Evolutionary conservation across 2,113 vertebrate species (phyloP).

Genomic region (Oncorhynchus nerka): DNA sequence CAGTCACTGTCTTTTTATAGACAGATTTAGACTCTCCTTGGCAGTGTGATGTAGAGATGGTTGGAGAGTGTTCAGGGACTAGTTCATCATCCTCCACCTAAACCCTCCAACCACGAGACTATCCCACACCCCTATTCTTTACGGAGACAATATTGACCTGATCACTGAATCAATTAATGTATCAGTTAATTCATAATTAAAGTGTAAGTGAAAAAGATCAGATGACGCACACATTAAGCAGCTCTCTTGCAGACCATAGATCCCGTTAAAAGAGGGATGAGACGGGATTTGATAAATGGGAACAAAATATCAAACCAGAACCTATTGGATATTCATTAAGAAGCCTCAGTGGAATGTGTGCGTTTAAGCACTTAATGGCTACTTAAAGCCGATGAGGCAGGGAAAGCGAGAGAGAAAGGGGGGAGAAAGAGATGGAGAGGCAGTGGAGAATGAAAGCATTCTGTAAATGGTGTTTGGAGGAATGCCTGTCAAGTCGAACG

Average conservation of each 20-base stretch:
- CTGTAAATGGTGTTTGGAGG: slow-evolving; percentile 56
- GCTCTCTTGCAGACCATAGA: slow-evolving; percentile 6
- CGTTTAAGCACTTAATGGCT: slow-evolving; percentile 53
- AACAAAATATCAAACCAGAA: slow-evolving; percentile 33
- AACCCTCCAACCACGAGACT: not conserved
- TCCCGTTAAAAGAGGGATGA: slow-evolving; percentile 27
- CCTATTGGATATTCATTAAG: slow-evolving; percentile 47
- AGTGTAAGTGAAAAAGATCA: slow-evolving; percentile 24
- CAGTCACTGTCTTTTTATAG: not conserved
- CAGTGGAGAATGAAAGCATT: slow-evolving; percentile 58
- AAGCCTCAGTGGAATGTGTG: slow-evolving; percentile 21
- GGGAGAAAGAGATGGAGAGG: not conserved
- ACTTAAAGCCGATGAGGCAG: slow-evolving; percentile 51
- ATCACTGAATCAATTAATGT: slow-evolving; percentile 38
- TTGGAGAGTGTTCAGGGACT: not conserved
- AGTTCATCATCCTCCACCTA: not conserved
- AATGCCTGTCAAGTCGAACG: slow-evolving; percentile 62
- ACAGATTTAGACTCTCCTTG: not conserved
- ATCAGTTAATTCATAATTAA: slow-evolving; percentile 40
- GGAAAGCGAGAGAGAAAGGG: slow-evolving; percentile 45
- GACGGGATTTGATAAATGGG: not conserved
- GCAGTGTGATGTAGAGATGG: not conserved
- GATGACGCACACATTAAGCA: slow-evolving; percentile 36
- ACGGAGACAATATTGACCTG: not conserved
- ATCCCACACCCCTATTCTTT: too few species aligned